phyloP scores from a whole-genome alignment of 2,797 vertebrate species.

The Salarias fasciatus region DNA sequence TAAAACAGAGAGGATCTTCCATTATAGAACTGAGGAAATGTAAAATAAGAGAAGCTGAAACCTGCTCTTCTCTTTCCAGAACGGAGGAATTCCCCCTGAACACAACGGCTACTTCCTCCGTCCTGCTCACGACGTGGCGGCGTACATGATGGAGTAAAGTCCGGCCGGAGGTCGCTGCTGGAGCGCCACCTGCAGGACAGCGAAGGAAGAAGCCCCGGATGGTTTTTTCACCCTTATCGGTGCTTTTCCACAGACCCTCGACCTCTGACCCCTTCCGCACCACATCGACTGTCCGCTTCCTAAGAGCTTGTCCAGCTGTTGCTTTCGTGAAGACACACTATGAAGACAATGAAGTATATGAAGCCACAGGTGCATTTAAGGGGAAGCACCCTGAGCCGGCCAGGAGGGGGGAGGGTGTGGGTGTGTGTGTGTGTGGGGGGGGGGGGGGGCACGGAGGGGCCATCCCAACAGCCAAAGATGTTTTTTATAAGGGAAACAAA shows the following conservation, averaged over 20 bases:
- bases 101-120: constrained; percentile 4
- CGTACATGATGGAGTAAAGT: constrained; percentile 50
- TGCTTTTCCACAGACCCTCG: constrained; percentile 34
- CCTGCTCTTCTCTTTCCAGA: neutral
- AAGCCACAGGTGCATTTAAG: constrained; percentile 59
- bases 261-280: constrained; percentile 22
- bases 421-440: constrained; percentile 2
- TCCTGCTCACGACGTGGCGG: constrained; percentile 35
- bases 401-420: constrained; percentile 6
- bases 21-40: no score
- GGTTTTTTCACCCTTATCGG: constrained; percentile 37
- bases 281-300: constrained; percentile 7
- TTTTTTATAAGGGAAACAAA: constrained; percentile 57
- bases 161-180: neutral
- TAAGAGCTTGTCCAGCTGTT: constrained; percentile 17
- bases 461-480: constrained; percentile 60
- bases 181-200: constrained; percentile 24
- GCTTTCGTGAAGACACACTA: constrained; percentile 48
- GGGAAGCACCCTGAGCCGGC: constrained; percentile 38
- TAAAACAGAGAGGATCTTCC: no score
- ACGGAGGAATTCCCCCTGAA: neutral
- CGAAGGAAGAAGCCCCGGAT: neutral
- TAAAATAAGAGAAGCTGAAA: no score
- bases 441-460: constrained; percentile 7
- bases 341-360: constrained; percentile 73